Evolutionary conservation across 2,888 invertebrate genomes (phyloP), one percentile per base, ranked within the genome.

Genomic region (Phasia obesa): DNA sequence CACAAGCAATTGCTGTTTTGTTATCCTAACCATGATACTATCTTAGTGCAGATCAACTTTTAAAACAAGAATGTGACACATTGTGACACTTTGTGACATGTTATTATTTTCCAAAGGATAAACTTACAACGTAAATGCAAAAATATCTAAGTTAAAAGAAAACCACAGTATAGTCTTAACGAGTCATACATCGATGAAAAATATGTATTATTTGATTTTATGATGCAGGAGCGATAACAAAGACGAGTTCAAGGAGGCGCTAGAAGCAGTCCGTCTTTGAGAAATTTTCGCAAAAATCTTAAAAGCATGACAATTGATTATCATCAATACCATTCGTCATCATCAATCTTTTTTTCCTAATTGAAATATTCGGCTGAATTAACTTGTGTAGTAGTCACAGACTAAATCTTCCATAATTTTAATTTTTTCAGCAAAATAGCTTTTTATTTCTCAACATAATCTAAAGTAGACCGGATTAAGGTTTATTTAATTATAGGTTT

Each of bases 61-160:
- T 49, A 19, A 2, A 53, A 55, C 38, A 38, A 74, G 44, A 25
- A 53, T 62, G 35, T 74, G 67, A 69, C 74, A 80, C 55, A 69
- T 38, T 80, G 38, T 80, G n/a, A n/a, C n/a, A n/a, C n/a, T n/a
- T n/a, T n/a, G n/a, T n/a, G 80, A 64, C 79, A 80, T 69, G 47
- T 69, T 55, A 60, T 78, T 59, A 60, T 73, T 79, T 67, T 60
- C 13, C 11, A 47, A 47, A 44, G 44, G 51, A 21, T 19, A 64
- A 19, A 27, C 19, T 44, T 27, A 44, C 1, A 42, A 19, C 27
- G 15, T 67, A 42, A 67, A 65, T 57, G 17, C n/a, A 47, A 47
- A 27, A 51, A 23, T 38, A 64, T 31, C 6, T 19, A 42, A 44
- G 42, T 27, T 62, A n/a, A 23, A 15, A 60, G 4, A 49, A 55